Percentiles rank a stretch among this genome's conserved stretches.
These are phyloP conservation scores for Hydropsyche betteni DNA, from an alignment of 2,888 invertebrate species.

Conservation along the genomic window DNA sequence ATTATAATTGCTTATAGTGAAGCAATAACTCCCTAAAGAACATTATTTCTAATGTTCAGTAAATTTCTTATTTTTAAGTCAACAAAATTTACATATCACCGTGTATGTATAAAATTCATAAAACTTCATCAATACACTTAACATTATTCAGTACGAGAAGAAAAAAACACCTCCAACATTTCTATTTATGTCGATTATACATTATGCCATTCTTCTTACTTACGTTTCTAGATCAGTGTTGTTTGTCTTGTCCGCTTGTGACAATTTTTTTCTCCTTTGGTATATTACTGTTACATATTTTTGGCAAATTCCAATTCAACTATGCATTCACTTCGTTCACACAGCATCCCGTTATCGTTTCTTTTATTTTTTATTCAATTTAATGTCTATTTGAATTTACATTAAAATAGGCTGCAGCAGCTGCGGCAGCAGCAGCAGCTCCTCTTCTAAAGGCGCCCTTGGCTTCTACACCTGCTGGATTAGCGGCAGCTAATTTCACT, in stretches of 20 bases:
- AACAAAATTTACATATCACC: no score
- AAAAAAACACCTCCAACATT: no score
- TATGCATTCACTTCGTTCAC: no score
- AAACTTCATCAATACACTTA: no score
- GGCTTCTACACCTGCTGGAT: slow-evolving; percentile 84
- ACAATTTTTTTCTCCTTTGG: slow-evolving; percentile 23
- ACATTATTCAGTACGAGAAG: no score
- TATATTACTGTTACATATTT: not conserved
- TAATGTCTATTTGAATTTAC: slow-evolving; percentile 7
- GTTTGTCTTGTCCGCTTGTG: slow-evolving; percentile 16
- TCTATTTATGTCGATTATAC: no score
- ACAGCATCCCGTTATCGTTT: not conserved
- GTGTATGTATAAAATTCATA: no score
- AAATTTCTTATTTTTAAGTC: no score
- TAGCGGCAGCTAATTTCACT: slow-evolving; percentile 88
- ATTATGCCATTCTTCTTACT: no score
- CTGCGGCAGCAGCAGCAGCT: slow-evolving; percentile 78
- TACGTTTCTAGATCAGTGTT: slow-evolving; percentile 4
- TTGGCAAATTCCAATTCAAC: no score
- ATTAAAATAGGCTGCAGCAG: slow-evolving; percentile 65
- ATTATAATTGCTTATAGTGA: not conserved
- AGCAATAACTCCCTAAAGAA: slow-evolving; percentile 21
- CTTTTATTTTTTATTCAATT: not conserved
- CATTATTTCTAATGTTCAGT: no score
- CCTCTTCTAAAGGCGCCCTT: slow-evolving; percentile 85